Evolutionary conservation across 2,113 vertebrate genomes (phyloP), one percentile per base, ranked within the genome.

Genomic region (Ceyx cyanopectus): DNA sequence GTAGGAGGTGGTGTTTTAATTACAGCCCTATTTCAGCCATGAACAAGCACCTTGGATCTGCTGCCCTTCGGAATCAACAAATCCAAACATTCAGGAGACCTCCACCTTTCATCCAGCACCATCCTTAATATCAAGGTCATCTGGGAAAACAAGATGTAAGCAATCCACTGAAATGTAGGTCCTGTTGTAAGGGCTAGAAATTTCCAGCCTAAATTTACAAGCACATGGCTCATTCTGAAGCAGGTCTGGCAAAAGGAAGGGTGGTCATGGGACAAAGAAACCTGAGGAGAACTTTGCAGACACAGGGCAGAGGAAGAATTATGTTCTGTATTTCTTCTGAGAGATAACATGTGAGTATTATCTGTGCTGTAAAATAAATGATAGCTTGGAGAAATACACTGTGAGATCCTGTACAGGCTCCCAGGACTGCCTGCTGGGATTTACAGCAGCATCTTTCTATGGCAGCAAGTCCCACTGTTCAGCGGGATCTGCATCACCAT

Each of bases 341-440:
- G 32, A 34, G 85, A 17, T 46, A 70, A 24, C 48, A 27, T 1
- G 1, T 15, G 15, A 58, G 27, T 29, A 3, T 60, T 56, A 32
- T 56, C 48, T 45, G 12, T 1, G 2, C 54, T 22, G 19, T 3
- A 68, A 68, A 67, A 76, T 20, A 23, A 67, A 41, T 51, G 62
- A 27, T 60, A 56, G 27, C 27, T 19, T 37, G 32, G 23, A 17
- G 67, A 79, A 41, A 51, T 37, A 23, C 0, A 4, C 19, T 8
- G 3, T 0, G 2, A 78, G 46, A 46, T 74, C 69, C 79, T 70
- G 69, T 60, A 41, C 0, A 0, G 9, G 48, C 4, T 80, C 32
- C 40, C 43, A 45, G 65, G 40, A 2, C 14, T 80, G 48, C 10
- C 50, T 65, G 43, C 76, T 63, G 65, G 58, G 60, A 15, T 87